Base-by-base conservation (phyloP, 1,140 invertebrate species). In the Sipha flava region DNA sequence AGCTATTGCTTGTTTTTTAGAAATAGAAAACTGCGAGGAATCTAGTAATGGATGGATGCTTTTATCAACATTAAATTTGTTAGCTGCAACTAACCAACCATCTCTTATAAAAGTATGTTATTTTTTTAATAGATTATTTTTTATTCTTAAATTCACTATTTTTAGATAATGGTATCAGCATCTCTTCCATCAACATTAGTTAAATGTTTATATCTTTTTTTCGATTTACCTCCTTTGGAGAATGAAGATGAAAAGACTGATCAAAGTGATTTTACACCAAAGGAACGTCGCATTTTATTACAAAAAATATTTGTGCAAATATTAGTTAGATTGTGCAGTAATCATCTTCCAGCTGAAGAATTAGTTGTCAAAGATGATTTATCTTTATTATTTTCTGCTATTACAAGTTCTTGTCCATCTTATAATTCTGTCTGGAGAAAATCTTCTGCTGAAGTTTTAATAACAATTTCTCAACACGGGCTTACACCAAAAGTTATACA, bases 171-270 rank as follows among this genome's bases (percentile, higher is more conserved):
- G 94, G 97, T 96, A 77, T 92, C 94, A 66, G 94, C 94, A 64
- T 92, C 95, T 26, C 92, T 99, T 81, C 97, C 98, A 47, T 98
- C 96, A 80, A 99, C 98, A 40, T 88, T 99, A 83, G 97, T 99
- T 6, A 99, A 99, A 89, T 98, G 97, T 88, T 88, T 99, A 43
- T 99, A 99, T 86, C 87, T 99, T 80, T 99, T 99, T 86, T 99
- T 99, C 87, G 98, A 99, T 88, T 88, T 99, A 62, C 96, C 97
- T 52, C 91, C 93, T 86, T 91, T 95, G 86, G 91, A 92, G 84
- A 90, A 91, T 49, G 90, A 94, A 84, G 90, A 93, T 83, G 89
- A 90, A 85, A 86, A 88, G 57, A 84, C 85, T 59, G 82, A 83
- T 40, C 86, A 85, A 14, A 94, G 92, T 86, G 94, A 97, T 85